phyloP scores from a whole-genome alignment of 2,888 invertebrate species.

The Acrobasis consociella region DNA sequence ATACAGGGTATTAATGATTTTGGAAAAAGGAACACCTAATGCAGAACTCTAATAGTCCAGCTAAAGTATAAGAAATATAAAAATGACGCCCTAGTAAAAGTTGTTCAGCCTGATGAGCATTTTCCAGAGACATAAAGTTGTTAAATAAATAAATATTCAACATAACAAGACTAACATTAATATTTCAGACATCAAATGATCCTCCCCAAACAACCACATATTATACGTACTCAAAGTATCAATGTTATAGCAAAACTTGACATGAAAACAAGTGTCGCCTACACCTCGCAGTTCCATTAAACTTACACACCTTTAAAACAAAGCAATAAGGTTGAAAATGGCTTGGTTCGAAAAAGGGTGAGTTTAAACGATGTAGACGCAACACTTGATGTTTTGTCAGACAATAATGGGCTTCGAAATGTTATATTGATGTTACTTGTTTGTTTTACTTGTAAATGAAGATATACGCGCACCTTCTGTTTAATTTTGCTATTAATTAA shows the following conservation, averaged over 20 bases:
- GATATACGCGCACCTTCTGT: neutral
- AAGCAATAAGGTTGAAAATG: neutral
- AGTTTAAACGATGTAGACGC: constrained; percentile 53
- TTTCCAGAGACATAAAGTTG: too few species aligned
- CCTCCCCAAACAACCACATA: constrained; percentile 14
- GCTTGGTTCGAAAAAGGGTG: constrained; percentile 26
- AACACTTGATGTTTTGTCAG: constrained; percentile 52
- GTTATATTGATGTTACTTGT: constrained; percentile 2
- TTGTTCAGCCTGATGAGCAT: too few species aligned
- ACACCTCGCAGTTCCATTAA: neutral
- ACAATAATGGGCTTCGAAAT: constrained; percentile 31
- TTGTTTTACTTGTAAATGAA: neutral
- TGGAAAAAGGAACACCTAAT: too few species aligned
- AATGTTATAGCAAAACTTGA: constrained; percentile 40
- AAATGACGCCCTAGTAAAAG: too few species aligned
- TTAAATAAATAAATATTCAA: neutral
- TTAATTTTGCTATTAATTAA: constrained; percentile 1
- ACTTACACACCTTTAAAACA: neutral
- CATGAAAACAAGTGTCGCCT: constrained; percentile 54
- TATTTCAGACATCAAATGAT: constrained; percentile 13
- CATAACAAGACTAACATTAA: constrained; percentile 11
- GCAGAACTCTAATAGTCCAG: too few species aligned
- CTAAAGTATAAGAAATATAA: too few species aligned
- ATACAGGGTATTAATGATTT: too few species aligned
- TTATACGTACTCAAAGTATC: constrained; percentile 12